Evolutionary conservation across 2,113 vertebrate species (phyloP), one percentile per base, ranked within the genome.

Genomic region (Rhea americana): DNA sequence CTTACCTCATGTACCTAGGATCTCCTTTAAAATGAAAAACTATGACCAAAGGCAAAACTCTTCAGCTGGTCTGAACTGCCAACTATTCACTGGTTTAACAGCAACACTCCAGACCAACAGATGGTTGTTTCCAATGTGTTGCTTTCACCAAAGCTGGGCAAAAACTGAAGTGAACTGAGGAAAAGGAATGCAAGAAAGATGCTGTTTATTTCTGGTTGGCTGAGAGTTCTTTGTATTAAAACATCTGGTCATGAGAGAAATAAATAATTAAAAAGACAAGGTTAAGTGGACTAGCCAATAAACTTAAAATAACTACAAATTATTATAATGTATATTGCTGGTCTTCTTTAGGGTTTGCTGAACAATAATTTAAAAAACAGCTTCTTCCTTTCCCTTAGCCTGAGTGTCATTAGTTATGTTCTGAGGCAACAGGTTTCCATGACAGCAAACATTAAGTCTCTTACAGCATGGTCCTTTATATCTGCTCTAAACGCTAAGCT

Each of bases 341-440:
- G 53, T 91, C 59, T 93, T 94, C 35, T 71, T 84, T 41, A 76
- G 82, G 66, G 26, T 66, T 94, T 12, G 6, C 65, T 90, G 74
- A 94, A 80, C 39, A 63, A 9, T 82, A 82, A 85, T 87, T 82
- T 95, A 53, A 86, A 78, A 85, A 87, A 66, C 19, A 86, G 82
- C 63, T 92, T 93, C 70, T 75, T 89, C 88, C 47, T 80, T 76
- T 76, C 86, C 73, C 55, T 93, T 58, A 87, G 78, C 87, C 75
- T 56, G 15, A 58, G 61, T 91, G 74, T 91, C 90, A 91, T 96
- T 97, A 96, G 85, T 95, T 89, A 92, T 92, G 84, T 92, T 96
- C 84, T 88, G 91, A 96, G 95, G 93, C 93, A 96, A 90, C 93
- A 93, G 90, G 95, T 97, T 97, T 96, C 96, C 95, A 96, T 97